Base-by-base conservation (phyloP, 2,888 invertebrate species). In the Eupithecia insigniata region DNA sequence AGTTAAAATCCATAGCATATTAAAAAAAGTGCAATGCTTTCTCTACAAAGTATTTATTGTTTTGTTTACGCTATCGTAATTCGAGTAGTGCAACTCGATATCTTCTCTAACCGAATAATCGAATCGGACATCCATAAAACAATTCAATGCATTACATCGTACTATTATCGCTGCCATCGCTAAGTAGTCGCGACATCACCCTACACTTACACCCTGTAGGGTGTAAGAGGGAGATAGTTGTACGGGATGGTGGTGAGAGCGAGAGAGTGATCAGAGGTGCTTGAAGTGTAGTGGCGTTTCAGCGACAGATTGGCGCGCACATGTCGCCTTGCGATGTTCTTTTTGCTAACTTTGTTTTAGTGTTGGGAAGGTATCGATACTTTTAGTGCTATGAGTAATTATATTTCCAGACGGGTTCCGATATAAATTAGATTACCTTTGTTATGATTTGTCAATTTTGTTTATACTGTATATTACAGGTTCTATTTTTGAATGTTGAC, bases 291-390 rank as follows among this genome's bases (percentile, higher is more conserved):
- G 86, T 89, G 87, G 88, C 87, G 88, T 89, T 87, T 88, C 88
- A 89, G 87, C 93, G 93, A 93, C 93, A 93, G 93, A 94, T 94
- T 94, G 93, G 87, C 90, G 91, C 90, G 90, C 93, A 94, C 93
- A 94, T 94, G 93, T 92, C 92, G 90, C 86, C 90, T 87, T 87
- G 88, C 89, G 93, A 91, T 93, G 93, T 88, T 92, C 93, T 93
- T 93, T 93, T 92, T 89, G 91, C 90, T 80, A 89, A 87, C 83
- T 88, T 81, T 68, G 74, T 75, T 72, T 66, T 83, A 85, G 85
- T 70, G 86, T 72, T 75, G 84, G 74, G 80, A 69, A 77, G 69
- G 79, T 82, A 78, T 82, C 73, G 81, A 67, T 60, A 30, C 16
- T 60, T 30, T 30, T 30, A 51, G 26, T 26, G 18, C 7, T 60